Evolutionary conservation across 2,113 vertebrate species (phyloP), one percentile per base, ranked within the genome.

Genomic region (Columbina picui): DNA sequence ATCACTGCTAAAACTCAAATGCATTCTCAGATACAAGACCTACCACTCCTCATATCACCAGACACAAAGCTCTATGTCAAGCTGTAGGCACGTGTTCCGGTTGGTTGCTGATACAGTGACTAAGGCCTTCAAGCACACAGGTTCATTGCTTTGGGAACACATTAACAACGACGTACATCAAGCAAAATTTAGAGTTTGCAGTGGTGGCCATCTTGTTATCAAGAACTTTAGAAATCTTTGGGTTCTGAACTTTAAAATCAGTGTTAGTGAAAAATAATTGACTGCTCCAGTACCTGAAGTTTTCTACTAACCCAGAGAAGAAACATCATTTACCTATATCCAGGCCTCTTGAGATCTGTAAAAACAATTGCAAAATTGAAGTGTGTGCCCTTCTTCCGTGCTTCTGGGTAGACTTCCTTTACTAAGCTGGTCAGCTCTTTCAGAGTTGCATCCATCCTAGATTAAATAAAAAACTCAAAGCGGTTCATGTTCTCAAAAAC

Each of bases 371-470:
- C 99, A 71, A 99, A 99, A 84, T 99, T 99, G 96, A 99, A 99
- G 96, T 99, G 99, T 3, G 99, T 99, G 86, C 99, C 99, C 92
- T 99, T 99, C 97, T 99, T 99, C 69, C 99, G 98, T 82, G 99
- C 99, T 84, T 99, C 99, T 45, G 99, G 99, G 94, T 99, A 99
- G 57, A 99, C 99, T 97, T 99, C 99, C 92, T 99, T 99, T 89
- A 99, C 99, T 89, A 99, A 97, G 92, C 99, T 99, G 64, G 99
- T 99, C 69, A 99, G 98, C 93, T 99, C 99, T 95, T 99, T 99
- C 93, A 99, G 97, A 52, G 99, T 99, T 16, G 99, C 99, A n/a
- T 99, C 99, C 99, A 99, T 99, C 99, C 99, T 98, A 84, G 50
- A 75, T 77, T 38, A 70, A 67, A 43, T 23, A 92, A 91, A 92